Conservation (phyloP, 2,113 vertebrate genomes). For the Lota lota region DNA sequence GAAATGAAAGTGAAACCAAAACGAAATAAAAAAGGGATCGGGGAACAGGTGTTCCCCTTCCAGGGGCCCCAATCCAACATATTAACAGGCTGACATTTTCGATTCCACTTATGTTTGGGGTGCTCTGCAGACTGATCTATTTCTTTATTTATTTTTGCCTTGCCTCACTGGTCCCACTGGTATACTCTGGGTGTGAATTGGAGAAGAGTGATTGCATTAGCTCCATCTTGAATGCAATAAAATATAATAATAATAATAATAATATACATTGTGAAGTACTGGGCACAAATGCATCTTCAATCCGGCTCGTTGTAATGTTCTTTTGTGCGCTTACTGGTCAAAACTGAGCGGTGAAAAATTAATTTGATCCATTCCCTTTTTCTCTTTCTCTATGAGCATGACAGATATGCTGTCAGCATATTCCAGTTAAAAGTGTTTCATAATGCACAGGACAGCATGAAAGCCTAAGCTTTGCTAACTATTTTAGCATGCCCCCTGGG, state of each 20-base stretch:
- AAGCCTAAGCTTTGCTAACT: no score
- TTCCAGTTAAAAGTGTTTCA: no score
- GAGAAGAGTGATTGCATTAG: conserved; percentile 40
- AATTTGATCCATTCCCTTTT: not conserved
- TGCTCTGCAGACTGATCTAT: conserved; percentile 35
- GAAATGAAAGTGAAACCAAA: conserved; percentile 47
- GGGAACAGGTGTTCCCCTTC: conserved; percentile 63
- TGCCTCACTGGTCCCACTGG: conserved; percentile 24
- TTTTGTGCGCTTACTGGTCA: conserved; percentile 11
- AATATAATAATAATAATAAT: conserved; percentile 3
- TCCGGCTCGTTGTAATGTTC: conserved; percentile 9
- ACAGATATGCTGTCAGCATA: not conserved
- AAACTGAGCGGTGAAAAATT: conserved; percentile 19
- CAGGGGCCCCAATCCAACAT: conserved; percentile 51
- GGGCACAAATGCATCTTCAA: conserved; percentile 6
- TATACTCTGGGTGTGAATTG: conserved; percentile 27
- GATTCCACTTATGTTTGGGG: conserved; percentile 50
- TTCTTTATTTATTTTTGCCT: conserved; percentile 45
- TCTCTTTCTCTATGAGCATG: not conserved
- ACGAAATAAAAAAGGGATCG: conserved; percentile 34
- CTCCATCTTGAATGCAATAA: conserved; percentile 28
- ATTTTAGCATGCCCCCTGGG: no score
- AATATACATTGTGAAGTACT: conserved; percentile 12
- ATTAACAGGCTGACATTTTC: conserved; percentile 62
- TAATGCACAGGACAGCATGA: no score